Base-by-base conservation (phyloP, 2,113 vertebrate species). In the Corythaeola cristata region DNA sequence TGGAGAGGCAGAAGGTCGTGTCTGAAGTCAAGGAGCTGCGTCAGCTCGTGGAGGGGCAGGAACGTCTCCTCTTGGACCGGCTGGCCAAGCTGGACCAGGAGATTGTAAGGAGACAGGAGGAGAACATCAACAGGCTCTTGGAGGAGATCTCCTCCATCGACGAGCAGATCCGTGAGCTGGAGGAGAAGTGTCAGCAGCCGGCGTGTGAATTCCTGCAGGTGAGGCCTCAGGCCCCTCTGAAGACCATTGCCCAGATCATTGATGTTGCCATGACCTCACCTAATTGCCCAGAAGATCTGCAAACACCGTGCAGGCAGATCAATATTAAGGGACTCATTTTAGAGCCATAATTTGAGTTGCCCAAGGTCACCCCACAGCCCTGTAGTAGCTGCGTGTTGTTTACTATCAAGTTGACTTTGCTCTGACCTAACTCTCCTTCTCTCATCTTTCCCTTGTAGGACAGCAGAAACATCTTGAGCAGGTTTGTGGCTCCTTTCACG, bases 131-230 rank as follows among this genome's bases (percentile, higher is more conserved):
- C 15, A 49, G 74, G 41, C 53, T 96, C 35, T 21, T 71, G 6
- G 81, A 35, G 35, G 97, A 96, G 33, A 67, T 96, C 23, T 37
- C 60, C 28, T 56, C 85, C 4, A 3, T 96, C 5, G 66, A 32
- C 0, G 7, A 33, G 33, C 79, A 91, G 50, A 96, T 98, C 23
- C n/a, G 15, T 5, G 96, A 98, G 26, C 72, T 98, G 95, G 97
- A 97, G 77, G 96, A 97, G 15, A 97, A 93, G 50, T 94, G 68
- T 2, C 32, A 5, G 77, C 95, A 78, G 52, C 81, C 92, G 0
- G 84, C 94, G 0, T 80, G 52, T 19, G 91, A 92, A 19, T 95
- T 98, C 15, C 95, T 98, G 37, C 97, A 60, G 96, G 98, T 98
- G 91, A 96, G 96, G 62, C 35, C 21, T 27, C 12, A 2, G 45